Evolutionary conservation across 2,797 vertebrate species (phyloP).

Genomic region (Paramormyrops hopkinsi): DNA sequence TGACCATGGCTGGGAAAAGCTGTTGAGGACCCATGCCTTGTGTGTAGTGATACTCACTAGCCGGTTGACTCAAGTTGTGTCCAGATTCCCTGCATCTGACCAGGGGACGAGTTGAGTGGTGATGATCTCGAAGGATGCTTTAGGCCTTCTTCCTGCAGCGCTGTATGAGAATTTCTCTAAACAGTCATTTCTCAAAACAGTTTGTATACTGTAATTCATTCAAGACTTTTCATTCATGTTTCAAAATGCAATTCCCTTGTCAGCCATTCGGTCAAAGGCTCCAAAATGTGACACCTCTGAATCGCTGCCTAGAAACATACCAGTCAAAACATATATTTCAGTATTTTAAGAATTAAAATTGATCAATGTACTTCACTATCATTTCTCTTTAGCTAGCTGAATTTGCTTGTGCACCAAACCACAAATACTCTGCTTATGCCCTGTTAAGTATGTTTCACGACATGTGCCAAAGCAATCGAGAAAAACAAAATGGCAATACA

Average conservation of each 20-base stretch:
- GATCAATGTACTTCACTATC: not conserved
- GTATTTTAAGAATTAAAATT: not conserved
- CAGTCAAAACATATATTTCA: not conserved
- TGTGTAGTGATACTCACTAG: no score
- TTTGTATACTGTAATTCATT: not conserved
- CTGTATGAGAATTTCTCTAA: no score
- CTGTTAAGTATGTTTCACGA: not conserved
- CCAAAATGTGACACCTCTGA: not conserved
- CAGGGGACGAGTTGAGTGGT: not conserved
- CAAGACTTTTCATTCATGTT: not conserved
- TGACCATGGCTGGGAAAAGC: no score
- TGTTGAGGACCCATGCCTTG: no score
- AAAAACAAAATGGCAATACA: not conserved
- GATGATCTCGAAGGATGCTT: not conserved
- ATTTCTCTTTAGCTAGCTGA: not conserved
- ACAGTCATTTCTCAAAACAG: no score
- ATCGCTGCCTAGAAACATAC: not conserved
- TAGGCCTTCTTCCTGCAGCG: no score
- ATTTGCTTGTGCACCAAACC: not conserved
- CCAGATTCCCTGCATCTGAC: not conserved
- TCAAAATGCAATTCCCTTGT: not conserved
- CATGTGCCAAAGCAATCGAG: not conserved
- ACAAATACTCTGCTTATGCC: not conserved
- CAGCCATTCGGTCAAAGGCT: not conserved
- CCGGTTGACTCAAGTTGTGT: not conserved